Percentiles rank a stretch among this genome's conserved stretches.
Evolutionary conservation across 1,140 invertebrate species (phyloP).

Genomic region (Muscidifurax raptorellus): DNA sequence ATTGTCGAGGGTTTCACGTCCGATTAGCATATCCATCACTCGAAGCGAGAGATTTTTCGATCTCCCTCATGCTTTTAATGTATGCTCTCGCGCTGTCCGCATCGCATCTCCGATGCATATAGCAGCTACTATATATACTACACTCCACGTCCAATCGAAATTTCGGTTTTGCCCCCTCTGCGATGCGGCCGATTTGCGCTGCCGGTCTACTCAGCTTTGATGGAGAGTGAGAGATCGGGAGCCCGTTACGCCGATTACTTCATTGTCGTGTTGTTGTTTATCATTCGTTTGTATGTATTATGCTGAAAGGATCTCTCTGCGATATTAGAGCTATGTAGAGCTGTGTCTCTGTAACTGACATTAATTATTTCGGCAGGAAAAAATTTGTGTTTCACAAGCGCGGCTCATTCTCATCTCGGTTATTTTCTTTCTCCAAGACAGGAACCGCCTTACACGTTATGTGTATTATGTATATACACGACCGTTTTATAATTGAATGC

Average conservation of each 20-base stretch:
- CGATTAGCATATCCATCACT: constrained; percentile 48
- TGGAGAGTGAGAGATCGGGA: neutral
- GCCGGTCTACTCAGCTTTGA: neutral
- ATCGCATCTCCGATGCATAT: neutral
- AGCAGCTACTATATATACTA: no score
- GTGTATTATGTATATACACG: no score
- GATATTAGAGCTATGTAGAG: no score
- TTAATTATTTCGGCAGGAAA: no score
- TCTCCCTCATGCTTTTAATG: constrained; percentile 4
- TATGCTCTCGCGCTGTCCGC: neutral
- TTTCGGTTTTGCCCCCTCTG: neutral
- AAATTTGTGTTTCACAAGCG: neutral
- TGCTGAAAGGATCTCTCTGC: neutral
- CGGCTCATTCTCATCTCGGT: no score
- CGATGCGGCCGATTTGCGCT: no score
- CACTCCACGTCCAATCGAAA: neutral
- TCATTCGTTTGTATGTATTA: neutral
- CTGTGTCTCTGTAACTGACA: no score
- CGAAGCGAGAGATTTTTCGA: neutral
- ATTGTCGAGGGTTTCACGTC: constrained; percentile 35
- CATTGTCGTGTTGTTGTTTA: neutral
- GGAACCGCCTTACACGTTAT: neutral
- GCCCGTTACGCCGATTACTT: neutral
- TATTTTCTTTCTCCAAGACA: no score
- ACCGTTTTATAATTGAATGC: neutral